These are phyloP conservation scores for Oceanodroma leucorhoa DNA, from an alignment of 2,797 vertebrate species.

Conservation along the genomic window DNA sequence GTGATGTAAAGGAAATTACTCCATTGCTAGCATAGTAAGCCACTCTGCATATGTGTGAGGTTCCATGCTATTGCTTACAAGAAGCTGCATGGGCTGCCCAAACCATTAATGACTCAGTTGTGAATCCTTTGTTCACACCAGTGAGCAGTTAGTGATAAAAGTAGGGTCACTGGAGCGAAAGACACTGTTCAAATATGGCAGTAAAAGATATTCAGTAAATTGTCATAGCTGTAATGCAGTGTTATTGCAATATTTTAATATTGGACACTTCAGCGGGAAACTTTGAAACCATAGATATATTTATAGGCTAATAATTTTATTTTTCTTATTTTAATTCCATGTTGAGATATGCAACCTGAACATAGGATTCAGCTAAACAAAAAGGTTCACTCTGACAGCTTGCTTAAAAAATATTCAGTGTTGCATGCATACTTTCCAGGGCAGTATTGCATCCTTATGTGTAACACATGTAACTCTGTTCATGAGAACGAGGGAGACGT, in stretches of 20 bases:
- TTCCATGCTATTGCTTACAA: not conserved
- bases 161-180: not conserved
- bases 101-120: not conserved
- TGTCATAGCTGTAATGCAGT: not conserved
- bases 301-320: not conserved
- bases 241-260: not conserved
- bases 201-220: not conserved
- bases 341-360: not conserved
- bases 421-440: not conserved
- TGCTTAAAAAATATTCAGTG: not conserved
- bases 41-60: not conserved
- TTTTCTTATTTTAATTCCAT: not conserved
- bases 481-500: not conserved
- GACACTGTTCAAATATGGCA: not conserved
- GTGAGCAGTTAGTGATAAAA: not conserved
- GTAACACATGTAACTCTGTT: not conserved
- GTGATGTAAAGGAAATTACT: not conserved
- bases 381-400: not conserved
- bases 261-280: not conserved
- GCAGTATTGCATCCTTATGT: not conserved
- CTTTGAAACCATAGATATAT: not conserved
- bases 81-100: not conserved
- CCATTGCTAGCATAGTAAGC: not conserved
- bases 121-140: not conserved
- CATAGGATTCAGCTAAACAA: not conserved